Percentiles rank a stretch among this genome's conserved stretches.
phyloP scores from a whole-genome alignment of 1,140 invertebrate genomes.

The Cyclargus thomasi region DNA sequence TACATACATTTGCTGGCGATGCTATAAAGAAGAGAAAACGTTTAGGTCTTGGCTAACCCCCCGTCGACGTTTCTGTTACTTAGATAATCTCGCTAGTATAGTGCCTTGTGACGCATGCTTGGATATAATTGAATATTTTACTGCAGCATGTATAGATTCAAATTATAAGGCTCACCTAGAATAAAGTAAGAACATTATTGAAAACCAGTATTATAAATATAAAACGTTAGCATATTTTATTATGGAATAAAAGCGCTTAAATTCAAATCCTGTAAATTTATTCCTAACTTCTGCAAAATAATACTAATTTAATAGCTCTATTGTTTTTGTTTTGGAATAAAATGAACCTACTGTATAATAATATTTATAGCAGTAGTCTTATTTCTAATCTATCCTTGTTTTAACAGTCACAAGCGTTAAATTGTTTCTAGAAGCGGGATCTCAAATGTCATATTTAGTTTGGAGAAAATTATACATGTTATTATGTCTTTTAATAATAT shows the following conservation, averaged over 20 bases:
- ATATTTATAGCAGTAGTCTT: neutral
- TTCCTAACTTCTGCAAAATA: conserved; percentile 4
- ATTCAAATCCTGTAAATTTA: neutral
- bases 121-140: conserved; percentile 63
- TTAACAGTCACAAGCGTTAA: neutral
- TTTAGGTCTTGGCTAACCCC: no score
- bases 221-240: conserved; percentile 13
- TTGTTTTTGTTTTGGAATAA: neutral
- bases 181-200: conserved; percentile 52
- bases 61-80: conserved; percentile 34
- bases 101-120: conserved; percentile 73
- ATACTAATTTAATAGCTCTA: neutral
- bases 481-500: no score
- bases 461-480: no score
- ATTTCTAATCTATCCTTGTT: neutral
- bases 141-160: conserved; percentile 50
- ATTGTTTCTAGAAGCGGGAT: neutral
- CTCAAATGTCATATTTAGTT: no score
- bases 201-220: conserved; percentile 20
- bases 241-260: neutral
- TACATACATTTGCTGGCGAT: no score
- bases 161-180: conserved; percentile 40
- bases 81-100: conserved; percentile 68
- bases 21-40: no score
- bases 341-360: neutral